phyloP scores from a whole-genome alignment of 2,113 vertebrate species.

The Lampris megalopsis region DNA sequence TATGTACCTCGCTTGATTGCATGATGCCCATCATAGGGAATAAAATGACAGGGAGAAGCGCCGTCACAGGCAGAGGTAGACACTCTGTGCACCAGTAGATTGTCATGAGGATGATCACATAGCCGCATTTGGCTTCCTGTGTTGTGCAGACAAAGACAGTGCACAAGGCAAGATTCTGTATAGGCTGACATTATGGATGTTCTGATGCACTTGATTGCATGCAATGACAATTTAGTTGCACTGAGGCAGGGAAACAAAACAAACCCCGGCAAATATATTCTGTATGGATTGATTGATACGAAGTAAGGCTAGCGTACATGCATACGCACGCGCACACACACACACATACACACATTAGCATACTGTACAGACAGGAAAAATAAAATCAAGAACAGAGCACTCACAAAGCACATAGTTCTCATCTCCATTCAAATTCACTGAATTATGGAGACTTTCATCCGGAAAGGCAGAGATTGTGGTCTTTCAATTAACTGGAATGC shows the following conservation, averaged over 20 bases:
- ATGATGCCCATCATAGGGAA: slow-evolving; percentile 91
- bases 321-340: too few relatives aligned
- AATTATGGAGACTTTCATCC: neutral
- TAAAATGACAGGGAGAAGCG: slow-evolving; percentile 86
- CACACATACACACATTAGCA: neutral
- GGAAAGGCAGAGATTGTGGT: neutral
- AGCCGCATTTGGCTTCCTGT: slow-evolving; percentile 88
- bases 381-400: too few relatives aligned
- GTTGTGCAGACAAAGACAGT: slow-evolving; percentile 17
- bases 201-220: too few relatives aligned
- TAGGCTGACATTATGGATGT: too few relatives aligned
- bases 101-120: slow-evolving; percentile 88
- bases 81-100: slow-evolving; percentile 90
- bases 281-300: too few relatives aligned
- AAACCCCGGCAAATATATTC: too few relatives aligned
- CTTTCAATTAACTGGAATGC: neutral
- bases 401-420: too few relatives aligned
- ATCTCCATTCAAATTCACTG: too few relatives aligned
- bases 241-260: too few relatives aligned
- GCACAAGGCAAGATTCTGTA: too few relatives aligned
- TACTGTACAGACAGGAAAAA: neutral
- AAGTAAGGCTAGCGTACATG: too few relatives aligned
- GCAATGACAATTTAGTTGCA: neutral
- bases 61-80: slow-evolving; percentile 87
- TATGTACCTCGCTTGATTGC: slow-evolving; percentile 84